Evolutionary conservation across 2,113 vertebrate species (phyloP).

Genomic region (Noctilio leporinus): DNA sequence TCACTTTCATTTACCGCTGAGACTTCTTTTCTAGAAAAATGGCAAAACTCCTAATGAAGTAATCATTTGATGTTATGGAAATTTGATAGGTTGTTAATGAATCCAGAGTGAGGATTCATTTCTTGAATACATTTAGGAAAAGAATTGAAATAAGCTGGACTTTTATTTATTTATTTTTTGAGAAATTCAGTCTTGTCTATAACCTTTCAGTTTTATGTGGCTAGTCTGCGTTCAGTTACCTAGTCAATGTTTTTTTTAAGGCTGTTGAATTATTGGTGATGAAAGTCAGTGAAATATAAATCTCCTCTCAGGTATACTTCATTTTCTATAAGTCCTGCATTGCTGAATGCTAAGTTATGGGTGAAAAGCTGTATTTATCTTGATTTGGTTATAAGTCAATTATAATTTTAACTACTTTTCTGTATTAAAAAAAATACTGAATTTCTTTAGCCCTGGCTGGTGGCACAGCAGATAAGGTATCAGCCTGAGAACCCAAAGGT

Average conservation of each 20-base stretch:
- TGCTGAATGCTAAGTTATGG: neutral
- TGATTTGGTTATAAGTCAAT: neutral
- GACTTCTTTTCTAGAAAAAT: conserved; percentile 38
- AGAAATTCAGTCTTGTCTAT: neutral
- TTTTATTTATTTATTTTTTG: neutral
- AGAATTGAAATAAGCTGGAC: neutral
- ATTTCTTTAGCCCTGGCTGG: no score
- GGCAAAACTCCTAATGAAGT: neutral
- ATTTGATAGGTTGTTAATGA: neutral
- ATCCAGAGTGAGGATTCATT: neutral
- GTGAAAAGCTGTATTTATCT: neutral
- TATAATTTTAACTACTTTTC: neutral
- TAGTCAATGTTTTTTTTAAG: neutral
- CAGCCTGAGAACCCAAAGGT: no score
- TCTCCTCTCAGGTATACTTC: neutral
- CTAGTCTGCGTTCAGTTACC: neutral
- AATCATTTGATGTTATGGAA: neutral
- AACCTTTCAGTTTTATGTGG: neutral
- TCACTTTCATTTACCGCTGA: conserved; percentile 40
- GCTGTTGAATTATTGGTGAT: neutral
- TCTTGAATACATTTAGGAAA: neutral
- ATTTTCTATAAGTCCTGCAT: neutral
- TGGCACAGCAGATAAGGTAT: no score
- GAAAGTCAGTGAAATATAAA: neutral
- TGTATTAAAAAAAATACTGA: neutral